phyloP scores from a whole-genome alignment of 2,888 invertebrate species.

The Pterobdella sp. region DNA sequence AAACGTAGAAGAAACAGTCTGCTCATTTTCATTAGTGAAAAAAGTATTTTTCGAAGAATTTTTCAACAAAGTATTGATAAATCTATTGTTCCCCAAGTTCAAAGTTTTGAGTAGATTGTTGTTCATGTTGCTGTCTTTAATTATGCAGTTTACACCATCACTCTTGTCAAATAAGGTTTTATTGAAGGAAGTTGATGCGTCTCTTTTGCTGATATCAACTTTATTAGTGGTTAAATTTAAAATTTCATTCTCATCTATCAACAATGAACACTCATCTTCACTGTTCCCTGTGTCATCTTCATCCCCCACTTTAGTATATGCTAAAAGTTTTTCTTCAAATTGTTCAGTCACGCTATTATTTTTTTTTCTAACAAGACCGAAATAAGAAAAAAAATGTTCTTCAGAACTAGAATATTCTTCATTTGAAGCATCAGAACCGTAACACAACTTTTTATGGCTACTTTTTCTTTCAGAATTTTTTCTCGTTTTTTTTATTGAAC shows the following conservation, averaged over 20 bases:
- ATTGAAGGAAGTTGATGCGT: not conserved
- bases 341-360: not conserved
- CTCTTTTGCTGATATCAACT: not conserved
- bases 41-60: not conserved
- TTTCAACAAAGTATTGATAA: not conserved
- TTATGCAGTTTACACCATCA: not conserved
- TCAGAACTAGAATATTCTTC: not conserved
- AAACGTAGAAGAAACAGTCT: no score
- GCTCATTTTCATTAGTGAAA: not conserved
- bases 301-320: not conserved
- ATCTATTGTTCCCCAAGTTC: not conserved
- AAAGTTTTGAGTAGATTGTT: not conserved
- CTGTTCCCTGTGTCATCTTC: not conserved
- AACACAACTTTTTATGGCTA: not conserved
- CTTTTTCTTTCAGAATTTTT: not conserved
- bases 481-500: not conserved
- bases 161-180: not conserved
- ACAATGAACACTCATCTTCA: not conserved
- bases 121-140: not conserved
- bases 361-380: not conserved
- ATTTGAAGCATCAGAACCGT: not conserved
- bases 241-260: slow-evolving; percentile 7
- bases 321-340: not conserved
- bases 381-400: not conserved
- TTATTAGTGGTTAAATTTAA: not conserved